phyloP scores from a whole-genome alignment of 2,888 invertebrate genomes.

The Pterostichus niger region DNA sequence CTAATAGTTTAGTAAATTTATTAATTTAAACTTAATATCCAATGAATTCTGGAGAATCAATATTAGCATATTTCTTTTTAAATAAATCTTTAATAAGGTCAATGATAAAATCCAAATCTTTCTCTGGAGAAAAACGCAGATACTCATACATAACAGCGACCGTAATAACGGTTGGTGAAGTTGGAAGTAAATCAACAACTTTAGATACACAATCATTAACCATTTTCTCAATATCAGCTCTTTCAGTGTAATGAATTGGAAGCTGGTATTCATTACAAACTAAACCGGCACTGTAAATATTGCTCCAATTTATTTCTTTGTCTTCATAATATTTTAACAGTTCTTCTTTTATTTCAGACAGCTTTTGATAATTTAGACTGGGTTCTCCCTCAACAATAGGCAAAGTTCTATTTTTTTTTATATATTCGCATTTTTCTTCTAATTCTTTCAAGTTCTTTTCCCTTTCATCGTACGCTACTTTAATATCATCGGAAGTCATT shows the following conservation, averaged over 20 bases:
- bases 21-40: conserved; percentile 39
- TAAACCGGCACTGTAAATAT: conserved; percentile 44
- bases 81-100: conserved; percentile 52
- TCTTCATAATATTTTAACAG: conserved; percentile 61
- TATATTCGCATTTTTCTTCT: conserved; percentile 55
- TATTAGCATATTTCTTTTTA: conserved; percentile 46
- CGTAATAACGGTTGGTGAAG: conserved; percentile 37
- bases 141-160: conserved; percentile 60
- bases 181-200: conserved; percentile 53
- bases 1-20: neutral
- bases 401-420: conserved; percentile 39
- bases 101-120: conserved; percentile 62
- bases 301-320: conserved; percentile 36
- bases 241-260: conserved; percentile 57
- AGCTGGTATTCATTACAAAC: conserved; percentile 62
- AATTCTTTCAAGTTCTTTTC: conserved; percentile 54
- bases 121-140: conserved; percentile 27
- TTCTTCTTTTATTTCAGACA: conserved; percentile 43
- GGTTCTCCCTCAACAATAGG: conserved; percentile 48
- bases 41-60: conserved; percentile 57
- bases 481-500: conserved; percentile 15
- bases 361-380: conserved; percentile 24
- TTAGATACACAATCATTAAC: conserved; percentile 57
- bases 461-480: conserved; percentile 20
- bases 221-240: conserved; percentile 57